Conservation (phyloP, 92 coral and sea anemone species). For the Galaxea fascicularis region DNA sequence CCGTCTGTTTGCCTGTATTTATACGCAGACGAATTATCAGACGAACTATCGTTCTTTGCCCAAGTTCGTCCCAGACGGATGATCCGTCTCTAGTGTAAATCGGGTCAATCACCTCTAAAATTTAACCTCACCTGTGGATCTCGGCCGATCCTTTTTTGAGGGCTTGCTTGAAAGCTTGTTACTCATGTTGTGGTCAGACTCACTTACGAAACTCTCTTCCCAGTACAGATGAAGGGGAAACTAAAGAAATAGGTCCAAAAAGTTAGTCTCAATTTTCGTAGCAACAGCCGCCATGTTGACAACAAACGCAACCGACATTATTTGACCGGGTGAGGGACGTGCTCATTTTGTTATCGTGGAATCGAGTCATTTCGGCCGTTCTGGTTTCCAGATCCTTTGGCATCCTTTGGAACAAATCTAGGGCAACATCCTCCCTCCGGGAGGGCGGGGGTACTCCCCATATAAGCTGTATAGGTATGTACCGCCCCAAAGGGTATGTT, state of each 20-base stretch:
- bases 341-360: not conserved
- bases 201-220: not conserved
- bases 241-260: not conserved
- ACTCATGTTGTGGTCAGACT: constrained; percentile 64
- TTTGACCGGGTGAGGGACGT: not conserved
- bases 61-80: too few species aligned
- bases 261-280: constrained; percentile 48
- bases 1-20: too few species aligned
- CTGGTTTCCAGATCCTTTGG: too few species aligned
- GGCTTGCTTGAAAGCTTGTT: constrained; percentile 95
- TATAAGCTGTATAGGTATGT: too few species aligned
- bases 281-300: constrained; percentile 96
- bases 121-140: constrained; percentile 80
- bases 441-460: too few species aligned
- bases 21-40: too few species aligned
- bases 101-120: not conserved
- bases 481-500: too few species aligned
- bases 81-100: too few species aligned
- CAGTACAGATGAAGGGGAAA: not conserved
- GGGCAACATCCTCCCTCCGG: too few species aligned
- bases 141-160: constrained; percentile 92
- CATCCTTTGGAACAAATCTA: too few species aligned
- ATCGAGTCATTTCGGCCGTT: not conserved
- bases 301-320: constrained; percentile 50
- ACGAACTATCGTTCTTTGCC: too few species aligned